Evolutionary conservation across 1,140 invertebrate species (phyloP).

Genomic region (Alviniconcha marisindica): DNA sequence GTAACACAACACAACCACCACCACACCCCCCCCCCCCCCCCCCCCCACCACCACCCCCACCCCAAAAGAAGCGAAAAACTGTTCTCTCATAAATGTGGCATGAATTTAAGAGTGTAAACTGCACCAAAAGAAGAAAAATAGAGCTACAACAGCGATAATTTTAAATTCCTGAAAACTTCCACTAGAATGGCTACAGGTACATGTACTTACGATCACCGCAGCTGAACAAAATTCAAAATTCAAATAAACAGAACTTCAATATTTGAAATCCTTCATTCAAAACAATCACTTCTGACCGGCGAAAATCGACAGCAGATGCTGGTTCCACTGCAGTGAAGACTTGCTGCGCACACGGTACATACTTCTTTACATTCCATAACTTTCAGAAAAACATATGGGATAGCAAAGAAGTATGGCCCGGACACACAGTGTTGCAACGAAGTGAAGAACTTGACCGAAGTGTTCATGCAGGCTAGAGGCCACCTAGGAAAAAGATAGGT

Average conservation of each 20-base stretch:
- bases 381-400: constrained; percentile 86
- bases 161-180: no score
- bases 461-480: background rate
- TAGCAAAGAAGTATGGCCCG: constrained; percentile 95
- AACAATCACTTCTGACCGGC: background rate
- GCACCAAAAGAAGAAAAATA: no score
- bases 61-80: no score
- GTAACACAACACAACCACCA: no score
- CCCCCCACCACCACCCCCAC: no score
- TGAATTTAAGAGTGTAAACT: no score
- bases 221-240: background rate
- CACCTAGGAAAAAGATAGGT: background rate
- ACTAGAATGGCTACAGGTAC: no score
- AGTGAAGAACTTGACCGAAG: constrained; percentile 21
- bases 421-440: constrained; percentile 44
- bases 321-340: constrained; percentile 3
- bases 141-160: no score
- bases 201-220: no score
- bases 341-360: constrained; percentile 84
- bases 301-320: background rate
- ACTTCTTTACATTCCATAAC: constrained; percentile 99
- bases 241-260: background rate
- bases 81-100: no score
- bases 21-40: no score
- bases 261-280: background rate